phyloP scores from a whole-genome alignment of 2,888 invertebrate genomes.

The Blastobasis lacticolella region DNA sequence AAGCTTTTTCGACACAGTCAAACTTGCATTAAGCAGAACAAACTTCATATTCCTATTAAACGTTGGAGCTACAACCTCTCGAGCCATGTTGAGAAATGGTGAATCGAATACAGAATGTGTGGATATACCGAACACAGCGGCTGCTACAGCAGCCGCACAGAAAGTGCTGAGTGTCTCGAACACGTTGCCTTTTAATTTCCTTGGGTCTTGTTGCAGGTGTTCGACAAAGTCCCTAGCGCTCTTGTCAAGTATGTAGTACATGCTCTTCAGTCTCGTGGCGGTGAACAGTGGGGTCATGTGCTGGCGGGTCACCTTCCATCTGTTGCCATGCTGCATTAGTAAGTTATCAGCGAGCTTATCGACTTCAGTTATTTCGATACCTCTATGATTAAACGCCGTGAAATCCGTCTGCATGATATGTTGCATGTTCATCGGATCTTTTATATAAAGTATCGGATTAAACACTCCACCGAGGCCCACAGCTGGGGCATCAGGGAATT shows the following conservation, averaged over 20 bases:
- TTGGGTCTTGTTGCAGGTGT: slow-evolving; percentile 22
- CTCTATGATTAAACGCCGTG: slow-evolving; percentile 23
- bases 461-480: slow-evolving; percentile 30
- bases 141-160: slow-evolving; percentile 28
- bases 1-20: slow-evolving; percentile 19
- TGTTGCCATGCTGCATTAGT: slow-evolving; percentile 18
- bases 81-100: slow-evolving; percentile 25
- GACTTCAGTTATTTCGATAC: slow-evolving; percentile 11
- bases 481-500: slow-evolving; percentile 33
- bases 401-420: slow-evolving; percentile 23
- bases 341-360: slow-evolving; percentile 22
- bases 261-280: slow-evolving; percentile 29
- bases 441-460: slow-evolving; percentile 20
- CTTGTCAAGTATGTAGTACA: slow-evolving; percentile 32
- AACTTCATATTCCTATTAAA: slow-evolving; percentile 16
- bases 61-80: slow-evolving; percentile 10
- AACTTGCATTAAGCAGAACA: slow-evolving; percentile 11
- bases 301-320: slow-evolving; percentile 27
- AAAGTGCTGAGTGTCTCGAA: slow-evolving; percentile 20
- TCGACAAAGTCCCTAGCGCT: slow-evolving; percentile 25
- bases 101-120: slow-evolving; percentile 41
- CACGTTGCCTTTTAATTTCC: slow-evolving; percentile 25
- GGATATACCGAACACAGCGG: slow-evolving; percentile 39
- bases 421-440: slow-evolving; percentile 25
- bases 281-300: slow-evolving; percentile 36